Base-by-base conservation (phyloP, 2,113 vertebrate species). In the Camelus bactrianus region DNA sequence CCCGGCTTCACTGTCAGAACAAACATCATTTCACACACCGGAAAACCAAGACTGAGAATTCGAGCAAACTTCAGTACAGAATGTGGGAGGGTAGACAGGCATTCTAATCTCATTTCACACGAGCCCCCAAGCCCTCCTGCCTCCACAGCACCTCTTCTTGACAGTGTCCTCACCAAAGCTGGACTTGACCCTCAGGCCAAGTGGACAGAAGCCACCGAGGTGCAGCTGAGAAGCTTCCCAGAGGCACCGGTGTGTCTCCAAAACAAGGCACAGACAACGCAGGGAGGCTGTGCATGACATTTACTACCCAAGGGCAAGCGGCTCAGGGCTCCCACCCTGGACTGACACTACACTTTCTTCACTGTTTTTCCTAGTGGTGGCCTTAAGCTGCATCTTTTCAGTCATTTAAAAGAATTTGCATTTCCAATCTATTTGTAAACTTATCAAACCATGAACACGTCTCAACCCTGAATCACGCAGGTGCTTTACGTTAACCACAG, bases 231-330 rank as follows among this genome's bases (percentile, higher is more conserved):
- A 2, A 1, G 13, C 17, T 52, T 77, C 69, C 32, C 70, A 77
- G 48, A 83, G 22, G 50, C 2, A 0, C 2, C 0, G 30, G 52
- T 56, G 76, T 26, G 8, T 1, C 72, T 19, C 52, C 35, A 35
- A 35, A 35, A 35, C 4, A 1, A 69, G 22, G 22, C 26, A 3
- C 2, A 1, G 0, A 4, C 35, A 17, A 52, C 0, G 22, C 32
- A 46, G 48, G 4, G 1, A 28, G 48, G 15, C 2, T 10, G 7
- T 3, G 17, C 4, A 1, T 9, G 38, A 11, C 2, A 3, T 20
- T 16, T 22, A 26, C 5, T 6, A 8, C 65, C 38, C 20, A 22
- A 60, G 20, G 14, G 32, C 38, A 48, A 2, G 42, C 13, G 13
- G 10, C 2, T 4, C 11, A 26, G 48, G 54, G 15, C 38, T 58